Evolutionary conservation across 2,113 vertebrate genomes (phyloP).

Genomic region (Cinclus mexicanus): DNA sequence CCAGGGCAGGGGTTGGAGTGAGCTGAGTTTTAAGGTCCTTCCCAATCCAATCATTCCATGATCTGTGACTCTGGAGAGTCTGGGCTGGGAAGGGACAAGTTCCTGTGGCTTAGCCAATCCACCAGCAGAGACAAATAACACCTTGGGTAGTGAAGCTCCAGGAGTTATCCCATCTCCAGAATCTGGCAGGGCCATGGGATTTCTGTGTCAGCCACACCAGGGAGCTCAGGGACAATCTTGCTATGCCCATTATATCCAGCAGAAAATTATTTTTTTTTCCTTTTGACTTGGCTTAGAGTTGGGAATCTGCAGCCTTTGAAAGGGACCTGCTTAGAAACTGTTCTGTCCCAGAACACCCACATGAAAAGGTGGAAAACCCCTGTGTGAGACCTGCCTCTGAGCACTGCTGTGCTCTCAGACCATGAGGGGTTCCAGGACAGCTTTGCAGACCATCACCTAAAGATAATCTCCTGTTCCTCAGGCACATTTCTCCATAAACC

Average conservation of each 20-base stretch:
- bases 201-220: accelerated
- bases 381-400: neutral
- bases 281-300: neutral
- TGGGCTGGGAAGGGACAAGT: neutral
- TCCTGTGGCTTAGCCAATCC: neutral
- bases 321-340: neutral
- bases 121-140: neutral
- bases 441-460: neutral
- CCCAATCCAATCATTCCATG: neutral
- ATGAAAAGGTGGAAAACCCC: neutral
- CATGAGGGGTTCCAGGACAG: neutral
- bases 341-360: neutral
- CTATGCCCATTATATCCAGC: accelerated
- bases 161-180: neutral
- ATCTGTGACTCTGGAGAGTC: neutral
- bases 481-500: neutral
- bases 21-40: neutral
- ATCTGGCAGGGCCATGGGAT: accelerated
- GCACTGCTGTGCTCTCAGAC: neutral
- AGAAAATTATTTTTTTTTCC: neutral
- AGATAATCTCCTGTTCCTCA: neutral
- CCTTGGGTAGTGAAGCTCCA: neutral
- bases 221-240: neutral
- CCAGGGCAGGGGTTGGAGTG: accelerated
- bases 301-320: neutral